These are phyloP conservation scores for Gastrophryne carolinensis DNA, from an alignment of 2,797 vertebrate genomes.

Conservation along the genomic window DNA sequence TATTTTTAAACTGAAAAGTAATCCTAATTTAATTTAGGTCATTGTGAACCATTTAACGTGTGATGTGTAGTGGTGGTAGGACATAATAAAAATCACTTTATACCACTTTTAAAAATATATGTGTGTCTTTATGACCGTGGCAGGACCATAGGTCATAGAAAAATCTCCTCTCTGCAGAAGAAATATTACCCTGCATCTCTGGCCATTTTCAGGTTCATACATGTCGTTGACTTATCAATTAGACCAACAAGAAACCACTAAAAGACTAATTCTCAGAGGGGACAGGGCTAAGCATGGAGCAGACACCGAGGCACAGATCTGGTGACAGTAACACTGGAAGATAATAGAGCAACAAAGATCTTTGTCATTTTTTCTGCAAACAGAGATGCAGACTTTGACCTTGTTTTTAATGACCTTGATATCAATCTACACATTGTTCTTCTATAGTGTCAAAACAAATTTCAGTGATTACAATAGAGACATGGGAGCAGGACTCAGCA, in stretches of 20 bases:
- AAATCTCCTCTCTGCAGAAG: background rate
- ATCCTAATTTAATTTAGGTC: no score
- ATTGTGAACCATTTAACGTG: no score
- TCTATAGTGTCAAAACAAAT: conserved; percentile 16
- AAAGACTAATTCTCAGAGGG: conserved; percentile 36
- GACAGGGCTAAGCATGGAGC: background rate
- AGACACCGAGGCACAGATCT: conserved; percentile 23
- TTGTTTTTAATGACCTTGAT: conserved; percentile 27
- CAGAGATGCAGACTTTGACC: conserved; percentile 28
- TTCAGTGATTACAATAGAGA: background rate
- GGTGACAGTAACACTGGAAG: conserved; percentile 34
- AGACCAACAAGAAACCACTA: conserved; percentile 11
- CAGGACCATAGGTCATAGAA: background rate
- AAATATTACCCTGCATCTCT: background rate
- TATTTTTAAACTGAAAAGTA: no score
- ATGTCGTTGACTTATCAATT: conserved; percentile 16
- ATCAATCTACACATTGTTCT: conserved; percentile 30
- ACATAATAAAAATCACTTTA: no score
- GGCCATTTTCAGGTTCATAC: background rate
- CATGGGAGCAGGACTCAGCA: background rate
- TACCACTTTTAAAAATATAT: no score
- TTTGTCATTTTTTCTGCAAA: background rate
- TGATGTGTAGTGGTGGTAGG: no score
- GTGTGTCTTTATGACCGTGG: background rate
- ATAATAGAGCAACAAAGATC: conserved; percentile 17